Conservation (phyloP, 2,113 vertebrate genomes). For the Sphyrna mokarran region DNA sequence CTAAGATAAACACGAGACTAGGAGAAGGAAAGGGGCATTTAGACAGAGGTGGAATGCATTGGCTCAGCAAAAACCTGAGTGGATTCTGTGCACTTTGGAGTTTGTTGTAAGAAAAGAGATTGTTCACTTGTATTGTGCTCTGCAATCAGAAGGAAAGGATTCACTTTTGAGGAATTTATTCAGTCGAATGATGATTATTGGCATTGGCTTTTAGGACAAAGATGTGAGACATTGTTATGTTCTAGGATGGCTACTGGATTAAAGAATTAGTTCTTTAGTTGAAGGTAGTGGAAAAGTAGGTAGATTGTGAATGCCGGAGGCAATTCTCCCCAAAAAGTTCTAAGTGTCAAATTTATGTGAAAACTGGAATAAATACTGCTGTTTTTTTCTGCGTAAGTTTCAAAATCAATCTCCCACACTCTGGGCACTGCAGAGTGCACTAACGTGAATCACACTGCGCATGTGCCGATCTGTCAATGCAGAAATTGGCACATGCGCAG, state of each 20-base stretch:
- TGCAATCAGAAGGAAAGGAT: not conserved
- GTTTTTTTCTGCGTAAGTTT: too few species aligned
- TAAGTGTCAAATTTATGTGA: too few species aligned
- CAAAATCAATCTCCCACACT: too few species aligned
- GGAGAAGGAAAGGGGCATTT: not conserved
- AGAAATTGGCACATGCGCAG: too few species aligned
- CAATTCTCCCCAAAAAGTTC: too few species aligned
- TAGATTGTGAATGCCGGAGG: not conserved
- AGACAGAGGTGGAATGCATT: not conserved
- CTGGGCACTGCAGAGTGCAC: too few species aligned
- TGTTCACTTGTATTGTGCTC: not conserved
- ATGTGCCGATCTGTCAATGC: too few species aligned
- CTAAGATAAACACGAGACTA: not conserved
- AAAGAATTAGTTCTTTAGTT: not conserved
- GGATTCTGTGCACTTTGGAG: not conserved
- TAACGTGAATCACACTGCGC: too few species aligned
- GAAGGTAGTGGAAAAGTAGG: not conserved
- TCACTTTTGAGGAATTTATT: not conserved
- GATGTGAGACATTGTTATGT: not conserved
- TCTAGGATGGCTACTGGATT: not conserved
- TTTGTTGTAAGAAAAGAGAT: not conserved
- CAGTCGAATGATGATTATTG: not conserved
- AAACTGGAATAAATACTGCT: too few species aligned
- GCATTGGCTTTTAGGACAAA: not conserved
- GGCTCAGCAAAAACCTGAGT: not conserved